A percentile compares a stretch with the other conserved stretches of the same genome.
Conservation (phyloP, 2,113 vertebrate genomes). For the Cephalopholis sonnerati region DNA sequence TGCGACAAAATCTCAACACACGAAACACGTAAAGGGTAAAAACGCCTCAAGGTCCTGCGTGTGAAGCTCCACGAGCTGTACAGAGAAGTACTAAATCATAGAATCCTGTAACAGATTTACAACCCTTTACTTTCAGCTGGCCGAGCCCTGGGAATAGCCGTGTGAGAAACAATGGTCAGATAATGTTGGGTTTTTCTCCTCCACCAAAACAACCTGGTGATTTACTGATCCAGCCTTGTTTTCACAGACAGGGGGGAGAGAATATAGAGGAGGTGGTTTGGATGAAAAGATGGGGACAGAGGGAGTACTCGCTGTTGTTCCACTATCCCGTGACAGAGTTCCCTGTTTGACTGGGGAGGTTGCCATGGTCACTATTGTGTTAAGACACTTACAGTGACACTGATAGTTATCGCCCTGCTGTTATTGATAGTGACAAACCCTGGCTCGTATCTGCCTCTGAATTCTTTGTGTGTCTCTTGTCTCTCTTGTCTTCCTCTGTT, state of each 20-base stretch:
- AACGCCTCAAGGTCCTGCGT: neutral
- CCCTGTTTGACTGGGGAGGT: constrained; percentile 77
- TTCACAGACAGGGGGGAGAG: constrained; percentile 18
- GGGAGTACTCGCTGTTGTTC: constrained; percentile 52
- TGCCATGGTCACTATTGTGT: constrained; percentile 85
- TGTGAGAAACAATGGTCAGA: constrained; percentile 59
- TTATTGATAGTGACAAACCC: constrained; percentile 62
- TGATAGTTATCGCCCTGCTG: constrained; percentile 61
- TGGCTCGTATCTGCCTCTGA: constrained; percentile 5
- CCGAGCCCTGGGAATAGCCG: constrained; percentile 38
- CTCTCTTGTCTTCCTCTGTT: constrained; percentile 4
- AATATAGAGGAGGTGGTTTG: constrained; percentile 36
- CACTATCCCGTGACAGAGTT: constrained; percentile 72
- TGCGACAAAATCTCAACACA: constrained; percentile 10
- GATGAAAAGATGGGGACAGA: constrained; percentile 23
- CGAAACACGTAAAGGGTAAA: constrained; percentile 11
- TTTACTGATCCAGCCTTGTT: constrained; percentile 53
- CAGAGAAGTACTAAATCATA: constrained; percentile 49
- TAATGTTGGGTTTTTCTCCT: constrained; percentile 50
- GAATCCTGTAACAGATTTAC: constrained; percentile 61
- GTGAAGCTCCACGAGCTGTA: neutral
- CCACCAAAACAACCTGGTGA: constrained; percentile 56
- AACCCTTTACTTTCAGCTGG: constrained; percentile 46
- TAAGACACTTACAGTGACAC: constrained; percentile 62
- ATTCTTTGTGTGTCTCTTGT: constrained; percentile 21